phyloP scores from a whole-genome alignment of 2,888 invertebrate species.

The Taphrorychus bicolor region DNA sequence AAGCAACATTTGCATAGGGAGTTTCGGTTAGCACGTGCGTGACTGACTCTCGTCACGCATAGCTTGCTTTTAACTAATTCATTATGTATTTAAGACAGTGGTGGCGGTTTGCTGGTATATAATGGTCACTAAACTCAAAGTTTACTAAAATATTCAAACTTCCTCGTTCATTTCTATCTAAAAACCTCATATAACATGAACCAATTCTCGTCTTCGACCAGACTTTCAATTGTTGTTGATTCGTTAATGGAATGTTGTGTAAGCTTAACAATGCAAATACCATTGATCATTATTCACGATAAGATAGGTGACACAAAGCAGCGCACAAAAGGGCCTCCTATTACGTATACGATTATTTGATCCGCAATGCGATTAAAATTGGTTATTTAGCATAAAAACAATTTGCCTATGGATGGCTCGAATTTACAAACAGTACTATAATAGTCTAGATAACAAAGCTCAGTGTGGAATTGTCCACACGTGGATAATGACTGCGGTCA shows the following conservation, averaged over 20 bases:
- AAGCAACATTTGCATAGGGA: conserved; percentile 33
- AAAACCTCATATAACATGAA: neutral
- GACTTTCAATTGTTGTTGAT: no score
- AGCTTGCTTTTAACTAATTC: conserved; percentile 23
- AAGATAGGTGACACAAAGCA: neutral
- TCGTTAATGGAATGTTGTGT: no score
- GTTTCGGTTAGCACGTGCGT: conserved; percentile 42
- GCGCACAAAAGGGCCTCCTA: neutral
- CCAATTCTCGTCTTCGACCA: no score
- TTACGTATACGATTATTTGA: neutral
- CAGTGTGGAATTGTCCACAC: neutral
- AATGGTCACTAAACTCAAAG: neutral
- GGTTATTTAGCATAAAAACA: neutral
- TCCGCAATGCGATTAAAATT: neutral
- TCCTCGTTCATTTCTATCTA: neutral
- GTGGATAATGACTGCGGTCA: neutral
- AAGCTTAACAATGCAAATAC: neutral
- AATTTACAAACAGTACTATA: neutral
- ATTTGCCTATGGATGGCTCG: neutral
- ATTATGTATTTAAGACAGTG: neutral
- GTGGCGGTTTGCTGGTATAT: neutral
- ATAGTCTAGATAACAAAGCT: neutral
- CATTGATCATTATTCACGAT: neutral
- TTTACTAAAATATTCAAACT: neutral
- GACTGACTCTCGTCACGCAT: conserved; percentile 45